phyloP scores from a whole-genome alignment of 2,797 vertebrate species.

The Melanotaenia parkinsoni region DNA sequence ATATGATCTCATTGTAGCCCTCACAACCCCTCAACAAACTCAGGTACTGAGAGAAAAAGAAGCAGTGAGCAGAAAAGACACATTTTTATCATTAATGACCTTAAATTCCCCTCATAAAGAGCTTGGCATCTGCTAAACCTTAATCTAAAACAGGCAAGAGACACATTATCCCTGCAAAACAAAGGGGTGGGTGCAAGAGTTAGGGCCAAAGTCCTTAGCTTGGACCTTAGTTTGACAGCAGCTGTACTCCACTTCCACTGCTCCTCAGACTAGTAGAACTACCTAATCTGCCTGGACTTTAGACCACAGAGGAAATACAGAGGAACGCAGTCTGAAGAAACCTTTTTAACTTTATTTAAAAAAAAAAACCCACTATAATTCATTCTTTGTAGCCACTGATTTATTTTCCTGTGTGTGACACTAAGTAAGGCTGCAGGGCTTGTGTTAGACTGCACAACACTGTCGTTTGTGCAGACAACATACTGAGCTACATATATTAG shows the following conservation, averaged over 20 bases:
- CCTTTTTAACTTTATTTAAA: background rate
- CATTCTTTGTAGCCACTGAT: background rate
- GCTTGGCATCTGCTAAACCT: background rate
- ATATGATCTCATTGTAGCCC: slow-evolving; percentile 96
- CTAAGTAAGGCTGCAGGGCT: background rate
- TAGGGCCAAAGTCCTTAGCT: too few relatives aligned
- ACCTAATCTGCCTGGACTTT: background rate
- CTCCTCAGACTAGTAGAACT: background rate
- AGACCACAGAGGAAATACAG: background rate
- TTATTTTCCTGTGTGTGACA: background rate
- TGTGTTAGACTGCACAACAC: background rate
- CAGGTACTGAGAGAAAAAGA: slow-evolving; percentile 83
- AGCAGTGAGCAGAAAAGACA: background rate
- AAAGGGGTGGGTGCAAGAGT: too few relatives aligned
- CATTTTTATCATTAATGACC: background rate
- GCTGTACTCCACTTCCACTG: background rate
- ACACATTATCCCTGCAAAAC: too few relatives aligned
- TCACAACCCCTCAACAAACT: slow-evolving; percentile 92
- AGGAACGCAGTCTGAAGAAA: background rate
- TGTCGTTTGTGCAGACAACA: background rate
- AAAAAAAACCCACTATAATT: too few relatives aligned
- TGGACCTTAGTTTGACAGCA: too few relatives aligned
- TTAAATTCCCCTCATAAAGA: background rate
- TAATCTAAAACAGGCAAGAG: too few relatives aligned
- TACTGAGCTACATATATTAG: background rate